Base-by-base conservation (phyloP, 2,113 vertebrate species). In the Toxostoma redivivum region DNA sequence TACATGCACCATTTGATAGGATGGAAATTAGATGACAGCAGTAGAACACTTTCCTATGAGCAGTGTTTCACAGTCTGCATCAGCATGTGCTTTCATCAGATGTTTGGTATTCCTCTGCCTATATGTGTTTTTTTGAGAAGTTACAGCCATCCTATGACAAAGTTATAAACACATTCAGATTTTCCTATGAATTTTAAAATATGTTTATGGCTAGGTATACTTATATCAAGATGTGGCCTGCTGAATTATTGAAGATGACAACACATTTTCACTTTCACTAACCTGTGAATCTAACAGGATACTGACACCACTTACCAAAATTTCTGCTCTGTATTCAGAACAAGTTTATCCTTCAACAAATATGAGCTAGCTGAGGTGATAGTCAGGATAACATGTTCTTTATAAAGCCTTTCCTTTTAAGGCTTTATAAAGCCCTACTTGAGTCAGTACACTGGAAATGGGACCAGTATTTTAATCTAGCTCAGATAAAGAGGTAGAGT, bases 21-120 rank as follows among this genome's bases (percentile, higher is more conserved):
- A 71, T 10, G 94, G 65, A 96, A 97, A 92, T 90, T 40, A 93
- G 95, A 77, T 79, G 35, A 72, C 50, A 89, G 23, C 30, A 81
- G 88, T 62, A 89, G 83, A 94, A 90, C 33, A 67, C 65, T 95
- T 95, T 86, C 76, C 74, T 83, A 89, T 27, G 25, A 94, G 47
- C 65, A 65, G 17, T 54, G 82, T 92, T 96, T 94, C 44, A 86
- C 72, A 92, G 69, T 82, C 86, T 94, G 42, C 53, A 47, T 95
- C 19, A 58, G 58, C 54, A 77, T 66, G 70, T 96, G 48, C 50
- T 95, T 96, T 88, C 82, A 84, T 38, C 76, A 94, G 60, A 37
- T 80, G 33, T 89, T 80, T 97, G 40, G 16, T 7, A 61, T 73
- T 30, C 33, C 79, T 92, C 88, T 90, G 57, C 50, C 38, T 93